Evolutionary conservation across 2,888 invertebrate genomes (phyloP).

Genomic region (Fragum fragum): DNA sequence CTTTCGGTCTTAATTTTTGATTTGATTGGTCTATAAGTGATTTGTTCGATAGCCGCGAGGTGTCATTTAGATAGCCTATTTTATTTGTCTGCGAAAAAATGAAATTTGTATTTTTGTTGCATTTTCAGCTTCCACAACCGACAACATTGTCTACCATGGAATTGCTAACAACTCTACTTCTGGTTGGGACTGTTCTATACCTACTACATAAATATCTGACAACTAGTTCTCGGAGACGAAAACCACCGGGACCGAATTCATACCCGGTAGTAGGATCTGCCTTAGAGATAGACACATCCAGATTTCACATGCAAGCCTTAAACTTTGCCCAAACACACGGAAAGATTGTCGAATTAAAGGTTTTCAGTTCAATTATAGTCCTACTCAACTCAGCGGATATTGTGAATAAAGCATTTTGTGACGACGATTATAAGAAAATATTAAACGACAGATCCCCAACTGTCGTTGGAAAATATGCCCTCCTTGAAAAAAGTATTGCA

Average conservation of each 20-base stretch:
- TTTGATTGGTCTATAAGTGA: no score
- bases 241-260: background rate
- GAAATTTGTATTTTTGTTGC: no score
- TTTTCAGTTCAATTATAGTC: background rate
- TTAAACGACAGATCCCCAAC: constrained; percentile 12
- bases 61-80: no score
- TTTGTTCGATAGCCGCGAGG: no score
- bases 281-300: background rate
- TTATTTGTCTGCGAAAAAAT: no score
- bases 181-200: background rate
- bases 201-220: background rate
- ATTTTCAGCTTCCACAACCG: no score
- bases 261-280: constrained; percentile 19
- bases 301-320: background rate
- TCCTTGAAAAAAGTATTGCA: background rate
- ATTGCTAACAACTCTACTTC: background rate
- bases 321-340: constrained; percentile 4
- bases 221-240: background rate
- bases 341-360: constrained; percentile 4
- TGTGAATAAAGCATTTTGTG: constrained; percentile 17
- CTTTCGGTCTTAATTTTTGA: no score
- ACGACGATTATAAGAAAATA: background rate
- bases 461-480: constrained; percentile 6
- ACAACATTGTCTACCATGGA: constrained; percentile 4
- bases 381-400: constrained; percentile 19